These are phyloP conservation scores for Artemisiospiza belli DNA, from an alignment of 2,113 vertebrate species.

Conservation along the genomic window DNA sequence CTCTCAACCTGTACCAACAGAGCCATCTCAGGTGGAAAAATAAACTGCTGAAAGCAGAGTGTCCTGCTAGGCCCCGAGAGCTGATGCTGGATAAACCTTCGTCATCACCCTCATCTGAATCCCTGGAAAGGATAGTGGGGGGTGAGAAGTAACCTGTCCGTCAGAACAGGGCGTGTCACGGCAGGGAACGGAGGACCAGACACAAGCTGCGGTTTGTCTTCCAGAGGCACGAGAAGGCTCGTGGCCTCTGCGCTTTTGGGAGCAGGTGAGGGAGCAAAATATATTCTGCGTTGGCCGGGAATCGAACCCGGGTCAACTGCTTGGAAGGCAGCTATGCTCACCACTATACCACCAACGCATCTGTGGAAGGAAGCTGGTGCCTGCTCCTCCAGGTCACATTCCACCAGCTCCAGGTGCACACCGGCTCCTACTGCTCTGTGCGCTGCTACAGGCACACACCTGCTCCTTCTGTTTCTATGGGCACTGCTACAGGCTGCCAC, in stretches of 20 bases:
- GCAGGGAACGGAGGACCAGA: fast-evolving
- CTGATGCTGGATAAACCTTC: background rate
- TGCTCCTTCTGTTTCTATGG: fast-evolving
- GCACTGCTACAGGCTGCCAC: too few relatives aligned
- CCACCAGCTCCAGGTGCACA: too few relatives aligned
- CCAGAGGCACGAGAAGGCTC: too few relatives aligned
- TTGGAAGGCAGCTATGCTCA: slow-evolving; percentile 84
- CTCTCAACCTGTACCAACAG: background rate
- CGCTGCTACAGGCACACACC: too few relatives aligned
- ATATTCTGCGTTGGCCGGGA: background rate
- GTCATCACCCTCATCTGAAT: too few relatives aligned
- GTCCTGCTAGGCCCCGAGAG: too few relatives aligned
- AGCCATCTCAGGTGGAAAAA: background rate
- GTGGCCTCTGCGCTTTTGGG: fast-evolving
- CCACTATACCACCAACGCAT: slow-evolving; percentile 79
- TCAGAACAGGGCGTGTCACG: fast-evolving
- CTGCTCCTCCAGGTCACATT: fast-evolving
- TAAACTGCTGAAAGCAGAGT: fast-evolving
- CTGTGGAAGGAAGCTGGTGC: fast-evolving
- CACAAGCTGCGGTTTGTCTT: fast-evolving
- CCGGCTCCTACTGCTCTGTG: fast-evolving
- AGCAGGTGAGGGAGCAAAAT: background rate
- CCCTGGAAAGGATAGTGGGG: too few relatives aligned
- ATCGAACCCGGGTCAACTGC: slow-evolving; percentile 75
- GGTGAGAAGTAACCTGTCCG: too few relatives aligned